Base-by-base conservation (phyloP, 2,888 invertebrate genomes). In the Osedax fenrisi region DNA sequence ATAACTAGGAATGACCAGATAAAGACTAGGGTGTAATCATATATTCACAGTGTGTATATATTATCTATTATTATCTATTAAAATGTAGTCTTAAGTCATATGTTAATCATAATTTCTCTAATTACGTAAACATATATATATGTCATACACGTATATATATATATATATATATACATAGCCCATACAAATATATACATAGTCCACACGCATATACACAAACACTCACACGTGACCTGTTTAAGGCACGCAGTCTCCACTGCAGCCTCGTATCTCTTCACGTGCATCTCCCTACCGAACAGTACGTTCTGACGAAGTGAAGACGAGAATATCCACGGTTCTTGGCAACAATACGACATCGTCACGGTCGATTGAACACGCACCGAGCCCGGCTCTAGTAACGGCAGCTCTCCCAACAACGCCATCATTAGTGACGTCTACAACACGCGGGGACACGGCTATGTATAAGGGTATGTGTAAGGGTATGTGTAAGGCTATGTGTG, bases 261-360 rank as follows among this genome's bases (percentile, higher is more conserved):
- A 10, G 5, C 17, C 41, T 41, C 17, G 17, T 10, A 41, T 41
- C 17, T 41, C 10, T 10, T 41, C 17, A 17, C 5, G 17, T 41
- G 10, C 5, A 10, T 10, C 10, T 17, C 17, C 17, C 17, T 41
- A 0, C 94, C 95, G 84, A 97, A 96, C 1, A 94, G 84, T 78
- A 97, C 92, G 84, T 97, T 97, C 81, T 95, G 93, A 10, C 92
- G 87, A 0, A 97, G 90, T 77, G 91, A 91, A 1, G 88, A 88
- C 67, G 88, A 88, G 79, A 88, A 86, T 27, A 89, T 86, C 92
- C 92, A 92, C 0, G 92, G 89, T 79, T 91, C 90, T 84, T 92
- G 91, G 69, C 90, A 88, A 1, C 90, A 89, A 81, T 90, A 92
- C 0, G 86, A 85, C 5, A 41, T 41, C 17, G 5, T 41, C 2